These are phyloP conservation scores for Homarus americanus DNA, from an alignment of 1,140 invertebrate species.

Conservation along the genomic window DNA sequence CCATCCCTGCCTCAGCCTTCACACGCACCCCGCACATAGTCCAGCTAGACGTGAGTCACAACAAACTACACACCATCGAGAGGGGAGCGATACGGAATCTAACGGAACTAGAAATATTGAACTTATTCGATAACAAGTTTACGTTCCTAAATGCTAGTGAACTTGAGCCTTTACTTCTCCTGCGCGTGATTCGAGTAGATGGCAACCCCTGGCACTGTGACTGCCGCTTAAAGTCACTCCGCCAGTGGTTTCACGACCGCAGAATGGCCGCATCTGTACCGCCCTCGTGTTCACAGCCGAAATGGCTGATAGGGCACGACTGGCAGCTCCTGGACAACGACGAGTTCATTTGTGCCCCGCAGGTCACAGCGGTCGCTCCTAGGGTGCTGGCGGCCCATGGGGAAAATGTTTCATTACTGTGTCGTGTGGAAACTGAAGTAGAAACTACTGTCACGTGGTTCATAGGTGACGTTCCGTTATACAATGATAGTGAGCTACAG, in stretches of 20 bases:
- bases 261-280: conserved; percentile 86
- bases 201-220: conserved; percentile 91
- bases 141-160: conserved; percentile 82
- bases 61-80: conserved; percentile 84
- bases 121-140: conserved; percentile 86
- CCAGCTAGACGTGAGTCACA: conserved; percentile 85
- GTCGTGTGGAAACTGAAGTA: conserved; percentile 85
- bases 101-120: conserved; percentile 85
- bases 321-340: conserved; percentile 88
- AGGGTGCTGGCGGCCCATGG: conserved; percentile 79
- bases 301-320: conserved; percentile 82
- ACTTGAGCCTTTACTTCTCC: conserved; percentile 83
- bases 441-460: conserved; percentile 83
- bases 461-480: conserved; percentile 80
- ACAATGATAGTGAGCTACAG: conserved; percentile 79
- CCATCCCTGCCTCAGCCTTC: conserved; percentile 85
- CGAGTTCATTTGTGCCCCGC: conserved; percentile 88
- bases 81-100: conserved; percentile 86
- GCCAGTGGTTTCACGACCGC: conserved; percentile 87
- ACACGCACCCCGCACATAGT: conserved; percentile 84
- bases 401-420: conserved; percentile 86
- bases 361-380: conserved; percentile 75
- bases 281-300: conserved; percentile 84
- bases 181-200: conserved; percentile 86
- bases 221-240: conserved; percentile 84